Conservation (phyloP, 2,113 vertebrate species). For the Illadopsis cleaveri region DNA sequence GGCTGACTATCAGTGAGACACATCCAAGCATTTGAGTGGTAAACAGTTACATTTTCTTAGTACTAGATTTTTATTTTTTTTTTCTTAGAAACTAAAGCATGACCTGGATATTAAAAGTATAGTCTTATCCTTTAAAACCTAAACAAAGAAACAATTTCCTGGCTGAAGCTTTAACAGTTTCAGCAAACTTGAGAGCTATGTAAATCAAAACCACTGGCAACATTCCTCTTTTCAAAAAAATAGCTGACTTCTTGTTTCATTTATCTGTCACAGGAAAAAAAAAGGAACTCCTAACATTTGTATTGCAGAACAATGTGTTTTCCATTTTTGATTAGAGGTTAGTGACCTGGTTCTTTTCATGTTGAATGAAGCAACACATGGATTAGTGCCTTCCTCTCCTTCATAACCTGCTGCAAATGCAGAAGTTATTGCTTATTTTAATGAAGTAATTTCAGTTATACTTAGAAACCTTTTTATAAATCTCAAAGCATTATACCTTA, state of each 20-base stretch:
- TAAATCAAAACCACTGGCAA: slow-evolving; percentile 24
- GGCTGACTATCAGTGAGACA: not conserved
- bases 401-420: not conserved
- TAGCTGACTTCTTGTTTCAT: not conserved
- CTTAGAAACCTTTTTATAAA: not conserved
- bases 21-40: not conserved
- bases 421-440: not conserved
- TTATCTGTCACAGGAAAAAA: not conserved
- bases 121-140: not conserved
- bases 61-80: not conserved
- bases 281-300: slow-evolving; percentile 4
- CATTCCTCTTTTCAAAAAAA: not conserved
- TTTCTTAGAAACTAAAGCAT: not conserved
- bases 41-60: not conserved
- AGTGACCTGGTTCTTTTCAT: not conserved
- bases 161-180: not conserved
- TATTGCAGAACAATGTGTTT: not conserved
- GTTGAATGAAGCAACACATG: not conserved
- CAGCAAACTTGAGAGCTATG: not conserved
- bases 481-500: not conserved
- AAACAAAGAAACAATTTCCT: not conserved
- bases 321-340: not conserved
- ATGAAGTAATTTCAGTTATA: not conserved
- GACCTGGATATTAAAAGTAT: not conserved
- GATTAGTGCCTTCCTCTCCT: not conserved